Evolutionary conservation across 2,113 vertebrate genomes (phyloP).

Genomic region (Lophotis ruficrista): DNA sequence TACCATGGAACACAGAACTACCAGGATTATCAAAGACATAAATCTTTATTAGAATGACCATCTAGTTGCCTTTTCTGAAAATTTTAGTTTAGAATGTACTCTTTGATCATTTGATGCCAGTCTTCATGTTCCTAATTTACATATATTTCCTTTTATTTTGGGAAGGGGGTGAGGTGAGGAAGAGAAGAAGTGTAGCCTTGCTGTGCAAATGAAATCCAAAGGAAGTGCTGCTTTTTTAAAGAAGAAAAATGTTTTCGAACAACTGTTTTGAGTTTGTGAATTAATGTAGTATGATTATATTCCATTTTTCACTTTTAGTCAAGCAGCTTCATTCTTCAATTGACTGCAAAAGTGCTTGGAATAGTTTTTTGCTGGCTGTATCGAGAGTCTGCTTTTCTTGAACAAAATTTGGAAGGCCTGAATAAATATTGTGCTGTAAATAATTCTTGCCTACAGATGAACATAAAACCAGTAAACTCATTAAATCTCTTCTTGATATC

Average conservation of each 20-base stretch:
- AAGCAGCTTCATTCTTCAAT: conserved; percentile 11
- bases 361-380: background rate
- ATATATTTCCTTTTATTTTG: background rate
- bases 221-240: background rate
- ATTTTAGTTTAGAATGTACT: background rate
- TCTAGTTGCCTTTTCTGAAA: background rate
- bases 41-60: background rate
- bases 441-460: background rate
- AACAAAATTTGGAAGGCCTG: background rate
- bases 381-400: background rate
- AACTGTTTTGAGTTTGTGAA: background rate
- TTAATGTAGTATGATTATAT: background rate
- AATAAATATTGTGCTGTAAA: background rate
- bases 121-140: background rate
- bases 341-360: background rate
- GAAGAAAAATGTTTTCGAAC: conserved; percentile 2
- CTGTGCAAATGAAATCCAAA: background rate
- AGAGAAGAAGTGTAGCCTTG: background rate
- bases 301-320: background rate
- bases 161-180: background rate
- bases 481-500: background rate
- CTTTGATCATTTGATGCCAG: background rate
- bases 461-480: background rate
- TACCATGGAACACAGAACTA: background rate
- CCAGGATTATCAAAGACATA: background rate